Percentiles rank a stretch among this genome's conserved stretches.
Conservation (phyloP, 92 coral and sea anemone genomes). For the Zoanthus sansibaricus region DNA sequence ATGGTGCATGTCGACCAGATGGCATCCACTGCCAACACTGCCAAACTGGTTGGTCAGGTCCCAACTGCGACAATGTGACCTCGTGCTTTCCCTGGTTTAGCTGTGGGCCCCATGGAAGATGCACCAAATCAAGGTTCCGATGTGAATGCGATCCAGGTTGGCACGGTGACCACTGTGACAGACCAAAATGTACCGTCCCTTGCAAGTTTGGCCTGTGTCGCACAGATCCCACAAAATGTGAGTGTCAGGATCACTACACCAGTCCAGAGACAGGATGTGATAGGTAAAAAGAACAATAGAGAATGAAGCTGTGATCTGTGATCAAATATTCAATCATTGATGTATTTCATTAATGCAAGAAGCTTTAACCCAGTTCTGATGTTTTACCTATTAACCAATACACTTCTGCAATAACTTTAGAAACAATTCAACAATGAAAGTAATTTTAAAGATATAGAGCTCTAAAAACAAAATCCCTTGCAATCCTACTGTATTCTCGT, state of each 20-base stretch:
- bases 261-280: conserved; percentile 83
- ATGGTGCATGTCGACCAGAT: conserved; percentile 80
- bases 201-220: conserved; percentile 83
- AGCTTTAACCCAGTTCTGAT: too few species aligned
- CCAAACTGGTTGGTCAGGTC: conserved; percentile 80
- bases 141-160: conserved; percentile 94
- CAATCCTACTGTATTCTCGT: too few species aligned
- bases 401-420: too few species aligned
- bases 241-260: conserved; percentile 70
- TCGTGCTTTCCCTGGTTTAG: conserved; percentile 87
- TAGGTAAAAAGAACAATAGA: conserved; percentile 50
- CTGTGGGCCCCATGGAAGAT: conserved; percentile 78
- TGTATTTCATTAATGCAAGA: too few species aligned
- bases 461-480: too few species aligned
- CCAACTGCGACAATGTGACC: conserved; percentile 75
- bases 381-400: too few species aligned
- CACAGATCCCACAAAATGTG: conserved; percentile 83
- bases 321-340: too few species aligned
- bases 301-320: too few species aligned
- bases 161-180: conserved; percentile 91
- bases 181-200: conserved; percentile 72
- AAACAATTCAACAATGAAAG: background rate
- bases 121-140: conserved; percentile 76
- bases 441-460: too few species aligned
- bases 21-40: conserved; percentile 74